Conservation (phyloP, 1,140 invertebrate genomes). For the Dendrolimus kikuchii region DNA sequence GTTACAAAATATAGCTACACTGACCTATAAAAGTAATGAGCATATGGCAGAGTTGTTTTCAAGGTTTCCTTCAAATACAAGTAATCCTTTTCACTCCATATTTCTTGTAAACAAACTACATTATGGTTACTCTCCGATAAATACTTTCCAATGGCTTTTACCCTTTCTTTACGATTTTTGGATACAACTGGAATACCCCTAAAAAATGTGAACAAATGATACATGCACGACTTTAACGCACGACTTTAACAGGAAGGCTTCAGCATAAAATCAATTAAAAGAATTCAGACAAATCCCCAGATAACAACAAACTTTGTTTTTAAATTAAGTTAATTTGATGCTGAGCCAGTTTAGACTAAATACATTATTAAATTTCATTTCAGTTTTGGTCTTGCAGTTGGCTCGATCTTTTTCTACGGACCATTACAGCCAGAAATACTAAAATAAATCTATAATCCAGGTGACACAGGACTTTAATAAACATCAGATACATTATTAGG, state of each 20-base stretch:
- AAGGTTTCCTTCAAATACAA: slow-evolving; percentile 78
- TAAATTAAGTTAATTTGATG: too few species aligned
- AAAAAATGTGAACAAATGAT: slow-evolving; percentile 12
- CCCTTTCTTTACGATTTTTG: slow-evolving; percentile 82
- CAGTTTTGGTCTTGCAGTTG: too few species aligned
- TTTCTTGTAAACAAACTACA: slow-evolving; percentile 93
- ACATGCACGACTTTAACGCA: too few species aligned
- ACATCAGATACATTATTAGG: neutral
- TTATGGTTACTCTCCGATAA: slow-evolving; percentile 82
- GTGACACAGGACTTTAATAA: neutral
- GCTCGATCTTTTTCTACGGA: too few species aligned
- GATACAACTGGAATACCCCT: slow-evolving; percentile 90
- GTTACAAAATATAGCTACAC: neutral
- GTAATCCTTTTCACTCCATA: slow-evolving; percentile 89
- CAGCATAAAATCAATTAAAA: too few species aligned
- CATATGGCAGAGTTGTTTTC: slow-evolving; percentile 79
- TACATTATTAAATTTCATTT: too few species aligned
- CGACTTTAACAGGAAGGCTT: too few species aligned
- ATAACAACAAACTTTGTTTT: too few species aligned
- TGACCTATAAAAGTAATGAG: slow-evolving; percentile 95
- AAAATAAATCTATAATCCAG: too few species aligned
- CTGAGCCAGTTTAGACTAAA: too few species aligned
- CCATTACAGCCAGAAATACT: too few species aligned
- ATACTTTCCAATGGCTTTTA: slow-evolving; percentile 86
- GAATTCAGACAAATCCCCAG: too few species aligned